A percentile compares a stretch with the other conserved stretches of the same genome.
These are phyloP conservation scores for Scaptomyza pallida DNA, from an alignment of 1,140 invertebrate species.

Conservation along the genomic window DNA sequence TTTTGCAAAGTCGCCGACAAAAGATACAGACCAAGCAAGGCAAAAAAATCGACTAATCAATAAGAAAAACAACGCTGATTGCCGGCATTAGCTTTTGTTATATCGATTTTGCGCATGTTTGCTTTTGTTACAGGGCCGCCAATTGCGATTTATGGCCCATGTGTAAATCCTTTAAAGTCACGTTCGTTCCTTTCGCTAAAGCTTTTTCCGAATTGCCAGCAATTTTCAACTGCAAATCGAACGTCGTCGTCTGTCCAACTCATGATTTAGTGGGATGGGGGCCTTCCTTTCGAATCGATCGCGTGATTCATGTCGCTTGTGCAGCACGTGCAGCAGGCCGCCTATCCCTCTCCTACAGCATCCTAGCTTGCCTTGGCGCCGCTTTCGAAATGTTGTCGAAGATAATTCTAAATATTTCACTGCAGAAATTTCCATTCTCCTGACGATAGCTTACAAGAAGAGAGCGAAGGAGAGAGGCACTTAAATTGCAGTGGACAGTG, in stretches of 20 bases:
- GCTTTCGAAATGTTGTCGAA: slow-evolving; percentile 36
- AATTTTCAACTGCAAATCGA: slow-evolving; percentile 53
- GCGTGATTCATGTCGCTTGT: slow-evolving; percentile 30
- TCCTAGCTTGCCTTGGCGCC: slow-evolving; percentile 14
- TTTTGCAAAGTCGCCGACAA: slow-evolving; percentile 63
- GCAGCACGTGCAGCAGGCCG: slow-evolving; percentile 24
- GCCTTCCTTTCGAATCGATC: slow-evolving; percentile 51
- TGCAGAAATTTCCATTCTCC: not conserved
- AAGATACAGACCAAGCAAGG: slow-evolving; percentile 23
- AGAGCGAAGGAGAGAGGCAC: not conserved
- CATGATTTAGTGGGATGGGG: slow-evolving; percentile 75
- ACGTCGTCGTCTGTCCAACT: slow-evolving; percentile 35
- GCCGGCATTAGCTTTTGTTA: slow-evolving; percentile 36
- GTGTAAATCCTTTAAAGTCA: slow-evolving; percentile 67
- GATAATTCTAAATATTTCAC: slow-evolving; percentile 34
- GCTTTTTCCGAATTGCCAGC: slow-evolving; percentile 33
- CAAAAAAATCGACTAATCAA: slow-evolving; percentile 69
- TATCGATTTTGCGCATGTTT: slow-evolving; percentile 1
- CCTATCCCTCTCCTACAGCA: not conserved
- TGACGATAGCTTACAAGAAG: slow-evolving; percentile 5
- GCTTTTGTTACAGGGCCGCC: slow-evolving; percentile 22
- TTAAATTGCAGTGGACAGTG: slow-evolving; percentile 5
- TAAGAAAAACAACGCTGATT: slow-evolving; percentile 61
- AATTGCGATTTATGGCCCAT: slow-evolving; percentile 63
- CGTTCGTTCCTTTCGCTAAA: slow-evolving; percentile 59